phyloP scores from a whole-genome alignment of 2,888 invertebrate genomes.

The Aleiodes leptofemur region DNA sequence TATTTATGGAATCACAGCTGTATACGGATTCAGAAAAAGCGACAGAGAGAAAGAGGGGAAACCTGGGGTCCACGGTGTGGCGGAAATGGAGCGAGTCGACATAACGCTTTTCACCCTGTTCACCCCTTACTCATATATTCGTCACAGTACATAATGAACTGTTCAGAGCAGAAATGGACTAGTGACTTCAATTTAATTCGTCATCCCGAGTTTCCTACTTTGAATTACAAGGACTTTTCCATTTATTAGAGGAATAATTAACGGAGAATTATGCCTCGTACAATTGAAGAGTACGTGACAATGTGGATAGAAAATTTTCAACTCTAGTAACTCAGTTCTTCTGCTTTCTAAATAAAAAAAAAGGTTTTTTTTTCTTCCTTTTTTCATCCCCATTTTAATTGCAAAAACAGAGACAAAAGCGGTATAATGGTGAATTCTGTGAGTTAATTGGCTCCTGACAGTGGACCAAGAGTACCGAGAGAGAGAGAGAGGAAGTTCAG shows the following conservation, averaged over 20 bases:
- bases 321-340: too few species aligned
- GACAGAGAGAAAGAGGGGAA: neutral
- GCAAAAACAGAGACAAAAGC: conserved; percentile 1
- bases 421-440: neutral
- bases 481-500: neutral
- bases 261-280: neutral
- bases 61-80: conserved; percentile 18
- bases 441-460: conserved; percentile 26
- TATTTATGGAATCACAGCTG: conserved; percentile 70
- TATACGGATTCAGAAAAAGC: conserved; percentile 48
- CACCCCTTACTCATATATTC: conserved; percentile 17
- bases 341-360: neutral
- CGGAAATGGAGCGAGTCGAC: conserved; percentile 46
- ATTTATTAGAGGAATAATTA: neutral
- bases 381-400: neutral
- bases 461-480: conserved; percentile 19
- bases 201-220: neutral
- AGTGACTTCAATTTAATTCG: conserved; percentile 8
- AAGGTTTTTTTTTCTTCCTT: neutral
- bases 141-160: conserved; percentile 31
- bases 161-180: conserved; percentile 34
- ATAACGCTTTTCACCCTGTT: conserved; percentile 43
- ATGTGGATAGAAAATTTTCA: too few species aligned
- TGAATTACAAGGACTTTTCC: neutral
- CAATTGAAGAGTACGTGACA: neutral